Conservation (phyloP, 2,797 vertebrate species). For the Microctenopoma lineatum region DNA sequence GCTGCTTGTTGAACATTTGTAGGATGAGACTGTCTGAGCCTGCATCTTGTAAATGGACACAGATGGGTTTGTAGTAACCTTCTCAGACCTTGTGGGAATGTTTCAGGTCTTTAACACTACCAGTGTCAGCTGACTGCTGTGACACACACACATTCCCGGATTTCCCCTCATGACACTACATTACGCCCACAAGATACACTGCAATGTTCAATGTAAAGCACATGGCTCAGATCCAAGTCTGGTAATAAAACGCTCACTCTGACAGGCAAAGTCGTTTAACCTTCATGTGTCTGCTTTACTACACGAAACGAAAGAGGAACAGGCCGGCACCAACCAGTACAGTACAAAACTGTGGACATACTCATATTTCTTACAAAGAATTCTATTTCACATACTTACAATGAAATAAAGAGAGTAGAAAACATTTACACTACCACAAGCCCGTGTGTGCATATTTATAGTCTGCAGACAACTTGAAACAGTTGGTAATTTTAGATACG, state of each 20-base stretch:
- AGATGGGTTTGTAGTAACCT: conserved; percentile 55
- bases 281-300: conserved; percentile 32
- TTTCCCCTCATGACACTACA: conserved; percentile 44
- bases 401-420: neutral
- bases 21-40: conserved; percentile 47
- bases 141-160: conserved; percentile 27
- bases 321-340: neutral
- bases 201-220: conserved; percentile 53
- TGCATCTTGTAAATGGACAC: conserved; percentile 47
- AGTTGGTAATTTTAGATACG: conserved; percentile 50
- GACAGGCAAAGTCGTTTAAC: conserved; percentile 21
- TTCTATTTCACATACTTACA: neutral
- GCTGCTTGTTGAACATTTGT: conserved; percentile 50
- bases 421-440: conserved; percentile 33
- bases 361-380: too few species aligned
- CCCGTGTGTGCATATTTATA: conserved; percentile 53
- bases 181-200: conserved; percentile 28
- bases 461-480: conserved; percentile 49
- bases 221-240: conserved; percentile 40
- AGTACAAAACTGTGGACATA: neutral
- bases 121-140: conserved; percentile 44
- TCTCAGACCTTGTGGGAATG: conserved; percentile 42
- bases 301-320: conserved; percentile 20
- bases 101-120: conserved; percentile 39
- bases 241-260: conserved; percentile 24